These are phyloP conservation scores for Fissipunctia ypsillon DNA, from an alignment of 2,888 invertebrate genomes.

Conservation along the genomic window DNA sequence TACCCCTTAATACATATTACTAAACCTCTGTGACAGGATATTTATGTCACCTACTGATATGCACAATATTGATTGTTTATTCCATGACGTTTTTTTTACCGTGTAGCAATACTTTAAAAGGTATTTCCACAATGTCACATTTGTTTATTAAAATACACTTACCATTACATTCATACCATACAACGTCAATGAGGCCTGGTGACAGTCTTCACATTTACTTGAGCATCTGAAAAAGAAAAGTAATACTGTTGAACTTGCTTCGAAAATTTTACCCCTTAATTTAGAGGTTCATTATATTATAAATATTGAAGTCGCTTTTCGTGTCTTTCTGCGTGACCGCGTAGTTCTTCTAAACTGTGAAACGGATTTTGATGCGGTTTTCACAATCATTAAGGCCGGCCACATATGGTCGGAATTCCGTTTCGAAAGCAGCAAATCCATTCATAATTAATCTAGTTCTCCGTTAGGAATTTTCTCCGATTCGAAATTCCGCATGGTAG, in stretches of 20 bases:
- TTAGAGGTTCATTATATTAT: not conserved
- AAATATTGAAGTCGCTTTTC: not conserved
- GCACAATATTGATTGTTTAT: constrained; percentile 27
- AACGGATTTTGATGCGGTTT: not conserved
- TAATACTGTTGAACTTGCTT: constrained; percentile 15
- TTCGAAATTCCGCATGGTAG: no score
- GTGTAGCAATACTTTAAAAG: constrained; percentile 6
- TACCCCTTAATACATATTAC: not conserved
- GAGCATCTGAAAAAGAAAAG: constrained; percentile 75
- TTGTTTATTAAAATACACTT: constrained; percentile 62
- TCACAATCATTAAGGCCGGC: no score
- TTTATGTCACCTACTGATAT: constrained; percentile 15
- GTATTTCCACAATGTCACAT: constrained; percentile 13
- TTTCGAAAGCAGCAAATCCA: no score
- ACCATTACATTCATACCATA: constrained; percentile 74
- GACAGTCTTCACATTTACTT: constrained; percentile 63
- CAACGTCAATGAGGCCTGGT: constrained; percentile 55
- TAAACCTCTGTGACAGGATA: constrained; percentile 15
- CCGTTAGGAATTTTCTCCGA: no score
- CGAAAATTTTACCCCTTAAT: not conserved
- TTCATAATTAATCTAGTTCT: no score
- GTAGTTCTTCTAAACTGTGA: not conserved
- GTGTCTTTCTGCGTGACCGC: not conserved
- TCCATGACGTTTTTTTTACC: constrained; percentile 9
- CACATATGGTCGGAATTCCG: no score